Base-by-base conservation (phyloP, 2,113 vertebrate species). In the Orthonyx spaldingii region DNA sequence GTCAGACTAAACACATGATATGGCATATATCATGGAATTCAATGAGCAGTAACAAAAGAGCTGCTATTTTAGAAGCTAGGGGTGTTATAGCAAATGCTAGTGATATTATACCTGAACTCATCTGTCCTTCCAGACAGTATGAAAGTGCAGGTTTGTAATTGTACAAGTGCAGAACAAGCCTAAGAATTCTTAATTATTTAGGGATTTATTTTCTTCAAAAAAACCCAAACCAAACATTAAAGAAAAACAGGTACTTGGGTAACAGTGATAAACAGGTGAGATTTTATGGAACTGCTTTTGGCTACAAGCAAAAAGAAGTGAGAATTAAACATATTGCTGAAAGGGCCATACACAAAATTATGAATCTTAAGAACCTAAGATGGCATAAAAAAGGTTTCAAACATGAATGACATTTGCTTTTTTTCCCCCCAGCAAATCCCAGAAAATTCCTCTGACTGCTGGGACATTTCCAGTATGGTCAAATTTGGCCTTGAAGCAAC, bases 371-470 rank as follows among this genome's bases (percentile, higher is more conserved):
- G 41, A 70, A 50, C 11, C 5, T 50, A 69, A 24, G 17, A 53
- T 1, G 7, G 21, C 21, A 42, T 53, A 32, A 52, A 47, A 53
- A 27, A 33, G 1, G 1, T 39, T 82, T 39, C 11, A 59, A 71
- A 64, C 1, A 78, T 14, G 16, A 66, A 44, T 37, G 19, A 55
- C n/a, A 37, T 56, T 41, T 32, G n/a, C n/a, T 71, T 53, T 32
- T 37, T 5, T 2, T 1, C 13, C 7, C 15, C 33, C 3, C 15
- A 10, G 2, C 6, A 7, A 46, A 56, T 39, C 16, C 23, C 32
- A 63, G 16, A n/a, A 56, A 75, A 23, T 35, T 69, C 16, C 16
- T 13, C 11, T 68, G 30, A 50, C 55, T 50, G 20, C 49, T 81
- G 42, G 14, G 10, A 69, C 42, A 24, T 44, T 49, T 75, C 32